phyloP scores from a whole-genome alignment of 2,888 invertebrate genomes.

The Mythimna lalbum region DNA sequence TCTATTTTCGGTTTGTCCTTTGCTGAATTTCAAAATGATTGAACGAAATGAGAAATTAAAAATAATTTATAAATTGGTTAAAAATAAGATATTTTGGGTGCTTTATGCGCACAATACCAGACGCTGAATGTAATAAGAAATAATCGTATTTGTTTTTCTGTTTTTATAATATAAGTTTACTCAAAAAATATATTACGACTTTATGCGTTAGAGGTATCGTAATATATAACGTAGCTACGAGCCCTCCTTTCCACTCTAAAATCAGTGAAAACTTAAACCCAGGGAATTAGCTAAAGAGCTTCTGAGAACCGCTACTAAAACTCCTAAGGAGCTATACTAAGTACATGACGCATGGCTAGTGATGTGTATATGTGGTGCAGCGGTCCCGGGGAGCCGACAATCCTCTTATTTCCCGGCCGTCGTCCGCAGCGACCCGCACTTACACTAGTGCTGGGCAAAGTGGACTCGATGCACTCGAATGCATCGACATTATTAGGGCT shows the following conservation, averaged over 20 bases:
- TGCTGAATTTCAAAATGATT: neutral
- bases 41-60: neutral
- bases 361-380: slow-evolving; percentile 42
- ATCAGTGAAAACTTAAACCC: slow-evolving; percentile 9
- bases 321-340: slow-evolving; percentile 2
- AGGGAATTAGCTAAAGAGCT: slow-evolving; percentile 15
- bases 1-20: neutral
- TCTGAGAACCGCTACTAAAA: slow-evolving; percentile 10
- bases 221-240: neutral
- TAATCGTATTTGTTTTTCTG: no score
- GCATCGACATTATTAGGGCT: slow-evolving; percentile 67
- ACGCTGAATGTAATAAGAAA: no score
- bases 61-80: no score
- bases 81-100: no score
- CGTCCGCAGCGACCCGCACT: slow-evolving; percentile 70
- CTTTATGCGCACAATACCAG: no score
- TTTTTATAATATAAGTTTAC: no score
- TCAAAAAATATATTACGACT: no score
- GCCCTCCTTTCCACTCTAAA: neutral
- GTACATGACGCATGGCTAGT: slow-evolving; percentile 30
- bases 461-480: slow-evolving; percentile 72
- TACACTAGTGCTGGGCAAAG: slow-evolving; percentile 66
- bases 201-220: no score
- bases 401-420: slow-evolving; percentile 71
- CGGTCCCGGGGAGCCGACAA: slow-evolving; percentile 58